phyloP scores from a whole-genome alignment of 2,888 invertebrate species.

The Ichneumon xanthorius region DNA sequence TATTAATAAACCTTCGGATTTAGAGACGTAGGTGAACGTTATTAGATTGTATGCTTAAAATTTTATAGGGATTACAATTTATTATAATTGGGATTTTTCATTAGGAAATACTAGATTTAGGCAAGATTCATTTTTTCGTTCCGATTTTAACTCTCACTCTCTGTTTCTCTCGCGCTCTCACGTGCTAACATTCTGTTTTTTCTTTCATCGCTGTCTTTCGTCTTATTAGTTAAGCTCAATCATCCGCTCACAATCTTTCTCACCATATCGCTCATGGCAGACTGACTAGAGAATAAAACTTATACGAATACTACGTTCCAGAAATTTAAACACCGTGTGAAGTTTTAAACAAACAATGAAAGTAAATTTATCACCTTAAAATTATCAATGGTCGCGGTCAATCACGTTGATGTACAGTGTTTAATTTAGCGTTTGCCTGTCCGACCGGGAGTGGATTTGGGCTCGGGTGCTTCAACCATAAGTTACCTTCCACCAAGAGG shows the following conservation, averaged over 20 bases:
- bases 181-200: slow-evolving; percentile 32
- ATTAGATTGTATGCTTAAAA: slow-evolving; percentile 75
- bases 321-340: slow-evolving; percentile 47
- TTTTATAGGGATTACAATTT: slow-evolving; percentile 73
- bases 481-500: slow-evolving; percentile 37
- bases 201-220: slow-evolving; percentile 41
- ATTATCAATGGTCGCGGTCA: slow-evolving; percentile 38
- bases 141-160: slow-evolving; percentile 44
- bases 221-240: slow-evolving; percentile 58
- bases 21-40: slow-evolving; percentile 75
- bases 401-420: slow-evolving; percentile 49
- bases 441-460: slow-evolving; percentile 11
- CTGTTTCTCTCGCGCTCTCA: slow-evolving; percentile 14
- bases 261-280: slow-evolving; percentile 32
- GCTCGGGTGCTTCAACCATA: slow-evolving; percentile 8
- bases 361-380: slow-evolving; percentile 47
- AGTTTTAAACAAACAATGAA: slow-evolving; percentile 43
- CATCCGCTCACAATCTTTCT: slow-evolving; percentile 38
- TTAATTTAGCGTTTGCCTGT: slow-evolving; percentile 17
- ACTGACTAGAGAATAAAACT: slow-evolving; percentile 54
- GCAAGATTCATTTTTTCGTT: slow-evolving; percentile 75
- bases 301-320: slow-evolving; percentile 51
- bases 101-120: slow-evolving; percentile 81
- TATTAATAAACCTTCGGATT: slow-evolving; percentile 71
- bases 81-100: slow-evolving; percentile 69